Conservation (phyloP, 2,113 vertebrate species). For the Puntigrus tetrazona region DNA sequence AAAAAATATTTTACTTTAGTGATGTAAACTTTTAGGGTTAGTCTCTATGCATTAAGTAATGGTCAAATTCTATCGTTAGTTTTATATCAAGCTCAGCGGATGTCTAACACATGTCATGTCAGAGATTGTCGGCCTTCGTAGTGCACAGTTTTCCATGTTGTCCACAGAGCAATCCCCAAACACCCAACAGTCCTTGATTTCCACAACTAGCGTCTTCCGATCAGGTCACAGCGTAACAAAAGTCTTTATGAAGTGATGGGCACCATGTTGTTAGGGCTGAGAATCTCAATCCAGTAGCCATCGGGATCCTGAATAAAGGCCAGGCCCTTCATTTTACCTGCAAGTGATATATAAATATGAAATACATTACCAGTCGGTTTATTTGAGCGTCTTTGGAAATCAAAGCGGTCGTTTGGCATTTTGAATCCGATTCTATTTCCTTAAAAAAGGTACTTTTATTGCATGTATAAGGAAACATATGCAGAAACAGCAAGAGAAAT, state of each 20-base stretch:
- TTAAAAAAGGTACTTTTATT: neutral
- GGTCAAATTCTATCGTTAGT: neutral
- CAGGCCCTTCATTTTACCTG: conserved; percentile 97
- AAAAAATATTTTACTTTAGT: neutral
- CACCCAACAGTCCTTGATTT: neutral
- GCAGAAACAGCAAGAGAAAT: neutral
- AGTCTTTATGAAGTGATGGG: conserved; percentile 77
- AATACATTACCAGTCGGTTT: neutral
- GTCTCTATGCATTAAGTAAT: neutral
- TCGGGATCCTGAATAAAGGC: conserved; percentile 98
- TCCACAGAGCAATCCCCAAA: neutral
- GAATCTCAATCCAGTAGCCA: conserved; percentile 97
- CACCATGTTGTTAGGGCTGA: conserved; percentile 90
- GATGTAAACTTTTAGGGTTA: neutral
- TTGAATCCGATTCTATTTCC: neutral
- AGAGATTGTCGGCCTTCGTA: neutral
- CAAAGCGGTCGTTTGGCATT: neutral
- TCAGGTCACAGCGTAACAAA: neutral
- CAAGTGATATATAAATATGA: neutral
- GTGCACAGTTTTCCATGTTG: neutral
- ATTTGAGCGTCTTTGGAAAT: neutral
- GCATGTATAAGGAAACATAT: neutral
- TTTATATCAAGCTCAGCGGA: neutral
- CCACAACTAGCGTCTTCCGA: neutral
- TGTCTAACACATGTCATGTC: neutral